A percentile compares a stretch with the other conserved stretches of the same genome.
Conservation (phyloP, 2,113 vertebrate species). For the Chamaetylas fuelleborni region DNA sequence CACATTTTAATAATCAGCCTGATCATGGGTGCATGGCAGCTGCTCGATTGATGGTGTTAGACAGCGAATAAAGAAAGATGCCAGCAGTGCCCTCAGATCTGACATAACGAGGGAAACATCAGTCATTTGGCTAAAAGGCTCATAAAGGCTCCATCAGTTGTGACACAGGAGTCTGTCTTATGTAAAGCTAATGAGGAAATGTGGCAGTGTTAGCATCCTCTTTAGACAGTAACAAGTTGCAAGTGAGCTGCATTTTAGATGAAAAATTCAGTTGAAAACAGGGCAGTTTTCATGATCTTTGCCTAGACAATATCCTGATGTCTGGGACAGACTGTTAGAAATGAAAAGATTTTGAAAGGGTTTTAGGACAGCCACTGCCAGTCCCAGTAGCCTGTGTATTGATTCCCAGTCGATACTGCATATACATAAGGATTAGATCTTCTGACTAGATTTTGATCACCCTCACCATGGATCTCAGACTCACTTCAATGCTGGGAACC, state of each 20-base stretch:
- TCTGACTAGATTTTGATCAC: neutral
- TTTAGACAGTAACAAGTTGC: conserved; percentile 72
- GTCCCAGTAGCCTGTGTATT: neutral
- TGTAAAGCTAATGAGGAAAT: conserved; percentile 78
- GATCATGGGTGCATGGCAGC: conserved; percentile 77
- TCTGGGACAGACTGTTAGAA: conserved; percentile 35
- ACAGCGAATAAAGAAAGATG: conserved; percentile 79
- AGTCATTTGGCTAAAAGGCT: conserved; percentile 82
- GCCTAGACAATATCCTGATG: conserved; percentile 16
- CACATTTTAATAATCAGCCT: conserved; percentile 80
- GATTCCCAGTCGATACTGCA: neutral
- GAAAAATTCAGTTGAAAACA: conserved; percentile 57
- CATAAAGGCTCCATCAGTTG: conserved; percentile 78
- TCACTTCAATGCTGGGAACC: neutral
- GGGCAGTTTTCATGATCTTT: conserved; percentile 4
- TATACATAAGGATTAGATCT: neutral
- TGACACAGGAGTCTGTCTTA: conserved; percentile 75
- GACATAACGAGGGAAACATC: conserved; percentile 80
- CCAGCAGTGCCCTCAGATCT: conserved; percentile 78
- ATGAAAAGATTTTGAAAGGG: neutral
- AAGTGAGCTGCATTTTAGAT: conserved; percentile 67
- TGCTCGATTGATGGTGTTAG: conserved; percentile 77
- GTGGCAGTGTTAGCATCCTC: conserved; percentile 68
- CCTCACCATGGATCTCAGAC: neutral
- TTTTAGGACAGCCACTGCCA: neutral